Conservation (phyloP, 2,113 vertebrate species). For the Tetrax tetrax region DNA sequence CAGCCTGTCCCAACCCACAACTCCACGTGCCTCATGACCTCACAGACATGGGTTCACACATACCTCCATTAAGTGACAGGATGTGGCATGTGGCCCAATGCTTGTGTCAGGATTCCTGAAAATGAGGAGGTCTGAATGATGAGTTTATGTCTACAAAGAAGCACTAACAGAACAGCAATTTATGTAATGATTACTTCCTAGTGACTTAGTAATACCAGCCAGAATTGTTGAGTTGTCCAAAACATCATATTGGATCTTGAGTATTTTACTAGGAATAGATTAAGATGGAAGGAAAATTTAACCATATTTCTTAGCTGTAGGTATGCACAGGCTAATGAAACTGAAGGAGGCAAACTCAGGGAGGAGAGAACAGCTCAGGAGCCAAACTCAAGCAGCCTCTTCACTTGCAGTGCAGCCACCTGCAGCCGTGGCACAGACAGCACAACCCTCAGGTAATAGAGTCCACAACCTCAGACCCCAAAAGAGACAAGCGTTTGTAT, state of each 20-base stretch:
- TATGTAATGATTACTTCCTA: not conserved
- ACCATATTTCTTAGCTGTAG: not conserved
- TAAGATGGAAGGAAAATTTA: not conserved
- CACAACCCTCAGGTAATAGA: rapidly evolving
- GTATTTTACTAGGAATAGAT: not conserved
- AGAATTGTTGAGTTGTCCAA: not conserved
- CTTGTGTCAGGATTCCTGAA: not conserved
- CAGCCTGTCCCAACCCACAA: not conserved
- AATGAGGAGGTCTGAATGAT: not conserved
- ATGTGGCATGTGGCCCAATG: rapidly evolving
- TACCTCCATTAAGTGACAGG: not conserved
- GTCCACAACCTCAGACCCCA: not conserved
- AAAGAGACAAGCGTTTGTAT: not conserved
- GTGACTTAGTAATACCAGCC: not conserved
- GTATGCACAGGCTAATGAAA: not conserved
- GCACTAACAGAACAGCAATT: not conserved
- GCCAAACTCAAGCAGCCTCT: not conserved
- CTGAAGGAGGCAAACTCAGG: not conserved
- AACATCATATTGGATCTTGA: not conserved
- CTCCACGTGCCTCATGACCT: not conserved
- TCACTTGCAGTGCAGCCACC: not conserved
- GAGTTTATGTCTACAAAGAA: not conserved
- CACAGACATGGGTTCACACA: not conserved
- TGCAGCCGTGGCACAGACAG: not conserved
- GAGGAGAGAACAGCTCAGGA: not conserved